phyloP scores from a whole-genome alignment of 2,113 vertebrate species.

The Sorex fumeus region DNA sequence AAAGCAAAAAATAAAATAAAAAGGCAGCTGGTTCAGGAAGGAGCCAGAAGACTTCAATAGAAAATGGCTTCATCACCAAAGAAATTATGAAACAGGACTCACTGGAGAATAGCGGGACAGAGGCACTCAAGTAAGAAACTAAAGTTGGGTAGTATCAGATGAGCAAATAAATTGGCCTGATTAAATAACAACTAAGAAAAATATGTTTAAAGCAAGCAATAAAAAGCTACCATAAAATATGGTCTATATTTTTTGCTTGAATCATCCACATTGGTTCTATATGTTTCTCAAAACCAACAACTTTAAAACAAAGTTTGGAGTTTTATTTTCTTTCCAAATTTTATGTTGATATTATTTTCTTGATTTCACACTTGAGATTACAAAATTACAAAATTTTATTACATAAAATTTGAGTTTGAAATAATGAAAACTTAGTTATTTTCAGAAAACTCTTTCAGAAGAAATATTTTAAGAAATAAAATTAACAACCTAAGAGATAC shows the following conservation, averaged over 20 bases:
- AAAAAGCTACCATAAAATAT: background rate
- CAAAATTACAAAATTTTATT: slow-evolving; percentile 8
- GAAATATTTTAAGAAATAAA: slow-evolving; percentile 31
- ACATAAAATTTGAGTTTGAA: slow-evolving; percentile 57
- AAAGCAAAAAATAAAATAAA: too few species aligned
- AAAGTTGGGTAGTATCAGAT: background rate
- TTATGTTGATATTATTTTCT: background rate
- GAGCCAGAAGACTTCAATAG: slow-evolving; percentile 4
- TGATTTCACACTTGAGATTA: background rate
- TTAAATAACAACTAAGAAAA: background rate
- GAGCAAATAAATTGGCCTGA: background rate
- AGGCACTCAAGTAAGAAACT: background rate
- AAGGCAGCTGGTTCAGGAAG: background rate
- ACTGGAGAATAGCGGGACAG: background rate
- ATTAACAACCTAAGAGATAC: background rate
- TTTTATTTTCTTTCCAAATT: slow-evolving; percentile 38
- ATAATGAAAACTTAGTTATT: slow-evolving; percentile 47
- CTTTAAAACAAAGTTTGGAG: background rate
- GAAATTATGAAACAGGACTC: background rate
- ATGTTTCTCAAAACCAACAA: background rate
- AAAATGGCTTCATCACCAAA: slow-evolving; percentile 28
- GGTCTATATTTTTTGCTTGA: background rate
- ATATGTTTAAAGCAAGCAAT: slow-evolving; percentile 11
- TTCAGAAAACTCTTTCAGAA: background rate
- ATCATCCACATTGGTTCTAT: background rate